Base-by-base conservation (phyloP, 2,888 invertebrate genomes). In the Eudasyphora cyanicolor region DNA sequence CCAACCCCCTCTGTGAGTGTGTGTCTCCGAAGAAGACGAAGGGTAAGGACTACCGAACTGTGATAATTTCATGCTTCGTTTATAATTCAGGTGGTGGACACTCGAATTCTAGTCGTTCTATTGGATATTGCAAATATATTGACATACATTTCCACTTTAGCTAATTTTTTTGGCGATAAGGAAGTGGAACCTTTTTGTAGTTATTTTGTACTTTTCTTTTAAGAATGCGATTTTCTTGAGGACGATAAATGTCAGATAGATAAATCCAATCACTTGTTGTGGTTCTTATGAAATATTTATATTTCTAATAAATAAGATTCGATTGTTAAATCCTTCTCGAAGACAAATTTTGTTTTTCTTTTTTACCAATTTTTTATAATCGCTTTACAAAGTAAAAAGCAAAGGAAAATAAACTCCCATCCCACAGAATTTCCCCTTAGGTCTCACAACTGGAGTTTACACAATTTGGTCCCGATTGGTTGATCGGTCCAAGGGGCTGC, bases 61-160 rank as follows among this genome's bases (percentile, higher is more conserved):
- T 86, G 88, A 89, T 88, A 89, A 89, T 89, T 89, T 89, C 89
- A 89, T 89, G 89, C 86, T 89, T 89, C 88, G 89, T 88, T 89
- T 89, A 88, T 86, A 88, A 89, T 88, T 89, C 89, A 89, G 89
- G 89, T 89, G 88, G 87, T 89, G 89, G 87, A 88, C 87, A 85
- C 85, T 54, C 45, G 45, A n/a, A 32, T 32, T 32, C 32, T 8
- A 32, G 32, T 32, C n/a, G n/a, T 45, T 60, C 60, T n/a, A 60
- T n/a, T 7, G 3, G 57, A 2, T 45, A 45, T 45, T 45, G 45
- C 10, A n/a, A n/a, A n/a, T n/a, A 19, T 57, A 14, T 27, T 10
- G 14, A 60, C 60, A 60, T 29, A 60, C 6, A 60, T 29, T 29
- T 60, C 29, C 29, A 60, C 60, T 60, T 57, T 57, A 12, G 57